These are phyloP conservation scores for Bubo bubo DNA, from an alignment of 2,113 vertebrate genomes.

Conservation along the genomic window DNA sequence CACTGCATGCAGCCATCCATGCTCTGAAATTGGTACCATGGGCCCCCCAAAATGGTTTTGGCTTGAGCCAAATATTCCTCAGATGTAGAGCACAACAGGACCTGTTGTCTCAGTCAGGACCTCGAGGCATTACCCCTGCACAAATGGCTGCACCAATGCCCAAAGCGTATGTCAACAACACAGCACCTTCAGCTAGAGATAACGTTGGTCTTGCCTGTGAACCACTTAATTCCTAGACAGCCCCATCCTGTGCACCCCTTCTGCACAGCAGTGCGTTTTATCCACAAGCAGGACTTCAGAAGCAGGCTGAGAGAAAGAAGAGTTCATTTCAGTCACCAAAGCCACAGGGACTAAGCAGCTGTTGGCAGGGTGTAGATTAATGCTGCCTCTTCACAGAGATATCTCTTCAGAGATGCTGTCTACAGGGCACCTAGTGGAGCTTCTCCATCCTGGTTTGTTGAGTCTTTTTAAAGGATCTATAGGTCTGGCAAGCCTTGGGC, in stretches of 20 bases:
- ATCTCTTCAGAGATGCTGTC: background rate
- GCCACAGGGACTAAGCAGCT: background rate
- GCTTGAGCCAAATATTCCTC: background rate
- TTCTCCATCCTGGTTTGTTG: background rate
- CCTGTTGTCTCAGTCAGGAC: background rate
- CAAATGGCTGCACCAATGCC: background rate
- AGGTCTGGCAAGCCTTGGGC: background rate
- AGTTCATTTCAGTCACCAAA: background rate
- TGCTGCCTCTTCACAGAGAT: background rate
- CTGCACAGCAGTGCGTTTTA: background rate
- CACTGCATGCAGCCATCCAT: background rate
- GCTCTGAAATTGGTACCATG: background rate
- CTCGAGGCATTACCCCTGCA: background rate
- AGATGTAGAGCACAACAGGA: background rate
- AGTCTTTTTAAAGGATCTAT: background rate
- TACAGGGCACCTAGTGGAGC: background rate
- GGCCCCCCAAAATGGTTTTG: background rate
- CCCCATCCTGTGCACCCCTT: background rate
- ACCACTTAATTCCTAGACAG: background rate
- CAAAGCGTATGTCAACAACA: background rate
- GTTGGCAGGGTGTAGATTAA: background rate
- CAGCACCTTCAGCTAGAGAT: background rate
- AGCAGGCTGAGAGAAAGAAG: background rate
- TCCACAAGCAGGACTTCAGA: background rate
- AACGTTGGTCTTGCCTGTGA: rapidly evolving